Evolutionary conservation across 2,888 invertebrate species (phyloP).

Genomic region (Cataglyphis rosenhaueri): DNA sequence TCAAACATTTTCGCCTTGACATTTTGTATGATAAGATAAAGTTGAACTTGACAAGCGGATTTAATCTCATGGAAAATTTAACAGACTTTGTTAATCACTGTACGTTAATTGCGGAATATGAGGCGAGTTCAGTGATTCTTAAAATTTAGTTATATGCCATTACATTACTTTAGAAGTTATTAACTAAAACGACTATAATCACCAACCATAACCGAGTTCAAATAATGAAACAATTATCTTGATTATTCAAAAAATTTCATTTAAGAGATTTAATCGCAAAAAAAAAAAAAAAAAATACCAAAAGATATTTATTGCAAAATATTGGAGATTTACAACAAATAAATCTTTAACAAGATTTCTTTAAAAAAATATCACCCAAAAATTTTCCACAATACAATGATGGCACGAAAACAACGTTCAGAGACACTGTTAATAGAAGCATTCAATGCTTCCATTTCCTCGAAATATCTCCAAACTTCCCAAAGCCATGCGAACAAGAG

Average conservation of each 20-base stretch:
- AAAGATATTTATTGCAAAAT: background rate
- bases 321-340: background rate
- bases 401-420: too few relatives aligned
- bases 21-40: slow-evolving; percentile 23
- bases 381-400: background rate
- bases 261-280: background rate
- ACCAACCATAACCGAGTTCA: slow-evolving; percentile 7
- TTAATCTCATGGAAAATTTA: slow-evolving; percentile 38
- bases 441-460: slow-evolving; percentile 15
- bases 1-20: slow-evolving; percentile 30
- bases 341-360: background rate
- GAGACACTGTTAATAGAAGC: background rate
- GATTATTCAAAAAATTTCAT: background rate
- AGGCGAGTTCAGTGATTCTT: background rate
- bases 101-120: slow-evolving; percentile 13
- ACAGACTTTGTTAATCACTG: slow-evolving; percentile 27
- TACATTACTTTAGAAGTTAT: slow-evolving; percentile 2
- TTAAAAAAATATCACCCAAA: background rate
- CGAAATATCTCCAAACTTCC: background rate
- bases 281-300: background rate
- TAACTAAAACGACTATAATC: background rate
- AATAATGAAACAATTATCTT: slow-evolving; percentile 26
- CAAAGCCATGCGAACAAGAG: slow-evolving; percentile 13
- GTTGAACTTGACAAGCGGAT: slow-evolving; percentile 20
- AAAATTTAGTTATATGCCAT: slow-evolving; percentile 15